Percentiles rank a stretch among this genome's conserved stretches.
These are phyloP conservation scores for Hybos culiciformis DNA, from an alignment of 2,888 invertebrate genomes.

Conservation along the genomic window DNA sequence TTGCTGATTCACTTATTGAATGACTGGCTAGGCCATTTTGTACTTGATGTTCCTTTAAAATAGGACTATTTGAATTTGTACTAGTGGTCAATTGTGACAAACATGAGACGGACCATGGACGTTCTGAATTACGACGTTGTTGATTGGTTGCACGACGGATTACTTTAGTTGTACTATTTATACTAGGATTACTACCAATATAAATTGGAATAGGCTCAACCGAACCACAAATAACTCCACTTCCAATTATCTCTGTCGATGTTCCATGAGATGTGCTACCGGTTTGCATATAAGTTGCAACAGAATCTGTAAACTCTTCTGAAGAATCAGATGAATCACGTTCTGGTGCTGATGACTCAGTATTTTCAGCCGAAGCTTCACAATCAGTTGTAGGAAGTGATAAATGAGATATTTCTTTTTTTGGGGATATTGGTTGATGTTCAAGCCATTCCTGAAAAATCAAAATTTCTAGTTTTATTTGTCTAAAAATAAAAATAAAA, in stretches of 20 bases:
- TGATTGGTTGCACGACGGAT: slow-evolving; percentile 38
- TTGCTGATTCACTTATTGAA: slow-evolving; percentile 80
- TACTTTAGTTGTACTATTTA: slow-evolving; percentile 37
- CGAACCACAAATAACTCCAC: slow-evolving; percentile 19
- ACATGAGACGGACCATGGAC: slow-evolving; percentile 84
- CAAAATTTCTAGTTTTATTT: not conserved
- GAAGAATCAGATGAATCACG: slow-evolving; percentile 54
- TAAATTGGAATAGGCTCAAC: slow-evolving; percentile 18
- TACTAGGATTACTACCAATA: slow-evolving; percentile 25
- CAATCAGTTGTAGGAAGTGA: slow-evolving; percentile 38
- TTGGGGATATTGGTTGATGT: slow-evolving; percentile 28
- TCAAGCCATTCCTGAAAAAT: slow-evolving; percentile 32
- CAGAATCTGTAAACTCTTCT: slow-evolving; percentile 64
- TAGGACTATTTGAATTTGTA: slow-evolving; percentile 25
- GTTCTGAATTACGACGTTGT: slow-evolving; percentile 35
- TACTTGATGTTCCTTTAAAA: slow-evolving; percentile 18
- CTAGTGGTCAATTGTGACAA: slow-evolving; percentile 52
- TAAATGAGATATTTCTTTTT: slow-evolving; percentile 11
- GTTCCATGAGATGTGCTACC: slow-evolving; percentile 38
- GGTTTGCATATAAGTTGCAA: slow-evolving; percentile 47
- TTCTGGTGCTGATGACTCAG: slow-evolving; percentile 43
- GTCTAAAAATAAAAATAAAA: not conserved
- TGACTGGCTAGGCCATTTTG: slow-evolving; percentile 46
- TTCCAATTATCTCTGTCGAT: slow-evolving; percentile 39
- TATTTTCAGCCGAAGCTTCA: slow-evolving; percentile 82